Conservation (phyloP, 2,797 vertebrate genomes). For the Valencia hispanica region DNA sequence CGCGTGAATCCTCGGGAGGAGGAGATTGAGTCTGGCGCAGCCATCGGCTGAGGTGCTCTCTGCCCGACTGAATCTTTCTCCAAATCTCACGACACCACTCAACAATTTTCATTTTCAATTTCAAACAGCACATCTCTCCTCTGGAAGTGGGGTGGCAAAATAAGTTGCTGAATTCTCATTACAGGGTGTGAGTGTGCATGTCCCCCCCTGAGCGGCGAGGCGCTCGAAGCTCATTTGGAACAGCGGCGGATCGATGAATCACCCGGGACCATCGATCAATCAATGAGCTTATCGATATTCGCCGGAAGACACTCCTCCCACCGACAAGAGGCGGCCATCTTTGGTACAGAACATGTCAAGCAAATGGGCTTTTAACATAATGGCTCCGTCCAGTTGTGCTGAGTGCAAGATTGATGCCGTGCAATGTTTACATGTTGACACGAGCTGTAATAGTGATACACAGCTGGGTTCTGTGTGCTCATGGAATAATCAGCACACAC, state of each 20-base stretch:
- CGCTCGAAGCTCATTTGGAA: slow-evolving; percentile 72
- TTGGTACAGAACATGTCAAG: slow-evolving; percentile 56
- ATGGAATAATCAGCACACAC: slow-evolving; percentile 42
- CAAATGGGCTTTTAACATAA: slow-evolving; percentile 79
- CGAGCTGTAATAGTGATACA: slow-evolving; percentile 61
- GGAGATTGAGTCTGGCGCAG: slow-evolving; percentile 64
- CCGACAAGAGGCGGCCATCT: slow-evolving; percentile 58
- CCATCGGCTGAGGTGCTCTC: slow-evolving; percentile 50
- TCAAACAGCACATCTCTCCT: slow-evolving; percentile 25
- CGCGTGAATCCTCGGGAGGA: slow-evolving; percentile 50
- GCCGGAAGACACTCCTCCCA: slow-evolving; percentile 55
- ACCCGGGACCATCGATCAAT: slow-evolving; percentile 71
- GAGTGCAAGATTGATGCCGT: slow-evolving; percentile 68
- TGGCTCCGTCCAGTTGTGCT: slow-evolving; percentile 65
- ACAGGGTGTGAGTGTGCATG: slow-evolving; percentile 43
- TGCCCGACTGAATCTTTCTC: slow-evolving; percentile 59
- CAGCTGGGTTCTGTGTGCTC: slow-evolving; percentile 57
- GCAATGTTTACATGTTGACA: slow-evolving; percentile 67
- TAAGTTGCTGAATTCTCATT: slow-evolving; percentile 62
- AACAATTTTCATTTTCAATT: slow-evolving; percentile 70
- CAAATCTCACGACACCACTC: slow-evolving; percentile 53
- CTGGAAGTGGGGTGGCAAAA: slow-evolving; percentile 21
- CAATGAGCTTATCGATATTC: slow-evolving; percentile 73
- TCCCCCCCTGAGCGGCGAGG: slow-evolving; percentile 57
- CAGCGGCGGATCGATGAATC: slow-evolving; percentile 68